Evolutionary conservation across 2,113 vertebrate genomes (phyloP).

Genomic region (Cacatua alba): DNA sequence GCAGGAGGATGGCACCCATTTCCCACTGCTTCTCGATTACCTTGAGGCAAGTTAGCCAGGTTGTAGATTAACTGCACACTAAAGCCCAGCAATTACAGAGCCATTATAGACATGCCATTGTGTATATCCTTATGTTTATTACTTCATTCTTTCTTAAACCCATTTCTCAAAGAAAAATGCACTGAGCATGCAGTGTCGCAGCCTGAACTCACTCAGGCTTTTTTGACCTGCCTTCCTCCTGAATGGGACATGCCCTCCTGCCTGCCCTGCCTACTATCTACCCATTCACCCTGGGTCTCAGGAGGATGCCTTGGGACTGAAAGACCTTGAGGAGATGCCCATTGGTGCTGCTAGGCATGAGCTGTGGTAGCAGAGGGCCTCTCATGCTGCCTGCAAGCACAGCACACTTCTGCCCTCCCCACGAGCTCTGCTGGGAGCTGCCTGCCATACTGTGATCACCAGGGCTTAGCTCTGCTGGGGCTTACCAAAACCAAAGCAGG

Average conservation of each 20-base stretch:
- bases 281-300: not conserved
- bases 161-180: not conserved
- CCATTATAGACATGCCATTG: constrained; percentile 3
- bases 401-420: accelerated
- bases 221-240: not conserved
- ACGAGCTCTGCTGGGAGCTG: not conserved
- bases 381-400: not conserved
- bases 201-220: not conserved
- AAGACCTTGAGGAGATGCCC: not conserved
- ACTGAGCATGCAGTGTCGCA: accelerated
- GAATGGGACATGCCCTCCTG: not conserved
- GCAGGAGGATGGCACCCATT: not conserved
- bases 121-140: not conserved
- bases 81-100: not conserved
- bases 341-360: not conserved
- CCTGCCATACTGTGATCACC: not conserved
- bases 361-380: not conserved
- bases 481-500: not conserved
- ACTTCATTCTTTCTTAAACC: constrained; percentile 27
- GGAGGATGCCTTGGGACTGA: not conserved
- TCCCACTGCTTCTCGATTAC: not conserved
- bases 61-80: constrained; percentile 33
- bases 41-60: constrained; percentile 12
- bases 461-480: not conserved
- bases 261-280: not conserved